Conservation (phyloP, 2,888 invertebrate genomes). For the Pristionchus entomophagus region DNA sequence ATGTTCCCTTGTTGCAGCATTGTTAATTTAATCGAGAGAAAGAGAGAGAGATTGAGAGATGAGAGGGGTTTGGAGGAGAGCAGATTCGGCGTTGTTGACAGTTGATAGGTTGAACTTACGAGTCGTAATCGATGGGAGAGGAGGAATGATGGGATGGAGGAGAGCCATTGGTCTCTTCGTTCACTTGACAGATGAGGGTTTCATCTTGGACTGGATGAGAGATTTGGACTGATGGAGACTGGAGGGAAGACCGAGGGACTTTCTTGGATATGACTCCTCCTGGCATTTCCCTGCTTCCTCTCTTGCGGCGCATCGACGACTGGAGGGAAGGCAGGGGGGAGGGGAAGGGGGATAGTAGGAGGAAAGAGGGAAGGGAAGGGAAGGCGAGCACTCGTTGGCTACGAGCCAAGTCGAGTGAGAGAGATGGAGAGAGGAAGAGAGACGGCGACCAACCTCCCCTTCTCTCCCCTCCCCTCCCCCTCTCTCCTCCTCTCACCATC, state of each 20-base stretch:
- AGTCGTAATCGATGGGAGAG: constrained; percentile 55
- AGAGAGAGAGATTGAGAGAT: background rate
- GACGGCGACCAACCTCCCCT: constrained; percentile 32
- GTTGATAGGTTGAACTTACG: constrained; percentile 53
- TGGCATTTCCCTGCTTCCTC: background rate
- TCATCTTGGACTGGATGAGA: constrained; percentile 29
- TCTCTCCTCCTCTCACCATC: constrained; percentile 28
- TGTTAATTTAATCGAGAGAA: background rate
- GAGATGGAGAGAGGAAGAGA: constrained; percentile 16
- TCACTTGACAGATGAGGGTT: constrained; percentile 58
- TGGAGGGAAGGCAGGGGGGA: background rate
- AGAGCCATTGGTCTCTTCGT: constrained; percentile 54
- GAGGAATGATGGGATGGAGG: constrained; percentile 25
- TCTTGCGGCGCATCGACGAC: constrained; percentile 19
- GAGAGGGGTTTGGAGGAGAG: background rate
- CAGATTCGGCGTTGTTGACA: background rate
- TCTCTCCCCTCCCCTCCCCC: constrained; percentile 33
- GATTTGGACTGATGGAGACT: background rate
- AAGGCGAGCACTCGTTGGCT: constrained; percentile 44
- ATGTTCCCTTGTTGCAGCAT: constrained; percentile 17
- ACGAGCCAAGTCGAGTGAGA: constrained; percentile 47
- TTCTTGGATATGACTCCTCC: background rate
- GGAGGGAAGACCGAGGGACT: background rate
- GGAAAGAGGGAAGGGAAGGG: constrained; percentile 22
- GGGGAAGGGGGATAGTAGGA: background rate